These are phyloP conservation scores for Tetranychus cinnabarinus DNA, from an alignment of 1,140 invertebrate genomes.

Conservation along the genomic window DNA sequence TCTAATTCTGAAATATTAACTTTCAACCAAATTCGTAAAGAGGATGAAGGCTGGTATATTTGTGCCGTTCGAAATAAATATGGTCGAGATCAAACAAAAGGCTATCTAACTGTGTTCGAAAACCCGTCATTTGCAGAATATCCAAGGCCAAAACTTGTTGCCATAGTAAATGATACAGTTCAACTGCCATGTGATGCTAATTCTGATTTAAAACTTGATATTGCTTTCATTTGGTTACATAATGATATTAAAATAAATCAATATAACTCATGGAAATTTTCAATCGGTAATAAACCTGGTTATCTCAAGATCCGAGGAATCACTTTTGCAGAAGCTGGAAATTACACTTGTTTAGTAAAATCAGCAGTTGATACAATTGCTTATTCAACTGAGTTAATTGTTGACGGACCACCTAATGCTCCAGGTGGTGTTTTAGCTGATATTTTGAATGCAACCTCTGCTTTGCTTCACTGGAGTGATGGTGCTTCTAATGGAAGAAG, in stretches of 20 bases:
- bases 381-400: constrained; percentile 38
- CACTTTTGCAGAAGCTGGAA: constrained; percentile 56
- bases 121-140: constrained; percentile 39
- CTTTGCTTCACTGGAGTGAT: constrained; percentile 64
- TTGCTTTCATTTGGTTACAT: constrained; percentile 70
- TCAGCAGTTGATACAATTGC: constrained; percentile 58
- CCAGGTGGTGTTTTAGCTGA: constrained; percentile 30
- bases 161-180: constrained; percentile 40
- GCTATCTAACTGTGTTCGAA: constrained; percentile 33
- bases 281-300: constrained; percentile 29
- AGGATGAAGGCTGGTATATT: constrained; percentile 66
- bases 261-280: constrained; percentile 18
- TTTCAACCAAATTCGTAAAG: constrained; percentile 57
- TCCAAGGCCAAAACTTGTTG: constrained; percentile 35
- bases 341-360: constrained; percentile 66
- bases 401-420: constrained; percentile 26
- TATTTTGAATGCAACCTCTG: constrained; percentile 44
- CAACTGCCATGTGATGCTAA: constrained; percentile 52
- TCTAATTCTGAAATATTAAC: constrained; percentile 53
- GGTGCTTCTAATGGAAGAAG: constrained; percentile 53
- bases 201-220: constrained; percentile 53
- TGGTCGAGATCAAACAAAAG: constrained; percentile 50
- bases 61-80: constrained; percentile 57
- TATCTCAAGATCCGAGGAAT: constrained; percentile 52
- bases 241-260: constrained; percentile 44